Evolutionary conservation across 1,140 invertebrate genomes (phyloP), one percentile per base, ranked within the genome.

Genomic region (Lepidurus arcticus): DNA sequence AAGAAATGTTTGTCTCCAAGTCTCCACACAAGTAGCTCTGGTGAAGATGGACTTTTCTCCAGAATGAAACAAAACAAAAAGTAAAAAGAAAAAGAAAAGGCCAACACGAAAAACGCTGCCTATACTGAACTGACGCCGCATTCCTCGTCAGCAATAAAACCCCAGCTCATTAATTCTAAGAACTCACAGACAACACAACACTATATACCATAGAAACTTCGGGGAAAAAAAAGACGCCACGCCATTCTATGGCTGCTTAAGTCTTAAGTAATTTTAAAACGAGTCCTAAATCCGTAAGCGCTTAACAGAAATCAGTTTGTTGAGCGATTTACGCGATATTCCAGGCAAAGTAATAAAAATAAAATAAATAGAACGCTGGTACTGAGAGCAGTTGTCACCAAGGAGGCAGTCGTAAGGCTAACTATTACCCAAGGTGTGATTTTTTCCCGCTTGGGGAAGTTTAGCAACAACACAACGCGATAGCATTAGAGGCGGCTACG

Each of bases 71-170:
- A 34, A 34, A n/a, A 65, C 53, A n/a, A 65, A 65, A 65, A 0
- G 21, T 65, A 16, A 13, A 7, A 16, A 21, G 3, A 65, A 16
- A 65, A 9, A 65, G 21, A 21, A 65, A 65, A 65, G 53, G 13
- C 16, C 16, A n/a, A 13, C 53, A 21, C 13, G 13, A 65, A 65
- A 65, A 65, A 65, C 53, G 53, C 53, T 65, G 53, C 53, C 53
- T 65, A 65, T 21, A 65, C 16, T 65, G 53, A 65, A 65, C 53
- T 65, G 53, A 65, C 53, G 21, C 53, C 53, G 21, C 53, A 65
- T 65, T 65, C 53, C 53, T 65, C 53, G 53, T 65, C 53, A 65
- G 53, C 21, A 65, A 21, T 65, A 65, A 65, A 65, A 65, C 53
- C 21, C 8, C 16, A 65, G 53, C 53, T 65, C 53, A 65, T 65